Evolutionary conservation across 2,888 invertebrate species (phyloP).

Genomic region (Sarcophaga subvicina): DNA sequence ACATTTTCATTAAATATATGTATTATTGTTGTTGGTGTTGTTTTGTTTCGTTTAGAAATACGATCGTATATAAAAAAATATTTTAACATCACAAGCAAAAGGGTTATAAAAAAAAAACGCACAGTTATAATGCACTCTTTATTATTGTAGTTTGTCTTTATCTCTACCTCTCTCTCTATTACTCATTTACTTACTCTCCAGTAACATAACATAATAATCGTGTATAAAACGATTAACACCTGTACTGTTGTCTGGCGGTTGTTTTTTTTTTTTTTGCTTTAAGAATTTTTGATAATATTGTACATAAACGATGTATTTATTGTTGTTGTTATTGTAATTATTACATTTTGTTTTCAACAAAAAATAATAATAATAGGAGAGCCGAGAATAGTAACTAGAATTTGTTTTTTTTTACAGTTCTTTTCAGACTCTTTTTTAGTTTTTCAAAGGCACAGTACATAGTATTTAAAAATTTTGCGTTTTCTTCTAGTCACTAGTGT

Average conservation of each 20-base stretch:
- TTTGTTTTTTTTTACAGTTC: neutral
- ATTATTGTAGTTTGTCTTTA: no score
- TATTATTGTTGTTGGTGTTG: no score
- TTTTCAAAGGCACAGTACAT: neutral
- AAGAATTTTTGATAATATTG: neutral
- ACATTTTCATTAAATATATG: no score
- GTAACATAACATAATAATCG: neutral
- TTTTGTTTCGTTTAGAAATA: no score
- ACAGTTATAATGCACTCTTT: no score
- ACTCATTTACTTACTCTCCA: neutral
- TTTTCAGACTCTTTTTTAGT: neutral
- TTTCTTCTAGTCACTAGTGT: slow-evolving; percentile 14
- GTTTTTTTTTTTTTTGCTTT: slow-evolving; percentile 29
- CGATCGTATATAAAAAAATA: no score
- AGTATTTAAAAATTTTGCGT: neutral
- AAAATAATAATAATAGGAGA: neutral
- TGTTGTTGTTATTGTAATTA: neutral
- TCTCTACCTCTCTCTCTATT: neutral
- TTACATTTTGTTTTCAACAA: neutral
- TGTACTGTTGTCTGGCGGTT: slow-evolving; percentile 59
- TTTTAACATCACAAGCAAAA: no score
- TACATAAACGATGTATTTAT: neutral
- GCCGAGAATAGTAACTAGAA: neutral
- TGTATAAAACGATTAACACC: slow-evolving; percentile 50
- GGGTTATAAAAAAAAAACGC: no score